Base-by-base conservation (phyloP, 1,140 invertebrate species). In the Mylabris phalerata region DNA sequence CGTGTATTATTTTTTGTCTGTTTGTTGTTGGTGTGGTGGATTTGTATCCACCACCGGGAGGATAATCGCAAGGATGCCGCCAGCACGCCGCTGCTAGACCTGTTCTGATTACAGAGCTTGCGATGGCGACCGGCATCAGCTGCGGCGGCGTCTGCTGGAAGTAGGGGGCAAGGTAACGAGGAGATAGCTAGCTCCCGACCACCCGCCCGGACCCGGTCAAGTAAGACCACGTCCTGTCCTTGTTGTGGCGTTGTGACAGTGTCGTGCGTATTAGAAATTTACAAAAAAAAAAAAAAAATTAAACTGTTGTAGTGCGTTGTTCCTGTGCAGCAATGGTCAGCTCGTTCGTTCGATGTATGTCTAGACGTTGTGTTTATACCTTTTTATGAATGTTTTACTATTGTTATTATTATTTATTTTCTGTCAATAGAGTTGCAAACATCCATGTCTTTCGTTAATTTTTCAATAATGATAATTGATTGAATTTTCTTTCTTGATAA, bases 91-190 rank as follows among this genome's bases (percentile, higher is more conserved):
- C 65, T 65, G 60, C 65, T 70, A 68, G 68, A 79, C 79, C 75
- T 80, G 74, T 81, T 82, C 77, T 80, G 75, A 79, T 82, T 81
- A 67, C 79, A 80, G 80, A 82, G 77, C 78, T 77, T 77, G 78
- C 79, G 77, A 81, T 73, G 72, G 63, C 68, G 79, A 76, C 77
- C 75, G 74, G 75, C 75, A 59, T 50, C 59, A 77, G 78, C 76
- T 76, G 76, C 77, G 75, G 78, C 77, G 78, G 76, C 78, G 74
- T 77, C 77, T 78, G 78, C 78, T 80, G 79, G 79, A 81, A 81
- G 79, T 82, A 80, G 79, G 79, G 19, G 79, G 78, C 75, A 79
- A 80, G 78, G 79, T 79, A 80, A 79, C 78, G 77, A 79, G 79
- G 78, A 79, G 78, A 79, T 78, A 79, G 77, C 76, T 79, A 79